A percentile compares a stretch with the other conserved stretches of the same genome.
These are phyloP conservation scores for Zelostemma sp. DNA, from an alignment of 1,140 invertebrate species.

Conservation along the genomic window DNA sequence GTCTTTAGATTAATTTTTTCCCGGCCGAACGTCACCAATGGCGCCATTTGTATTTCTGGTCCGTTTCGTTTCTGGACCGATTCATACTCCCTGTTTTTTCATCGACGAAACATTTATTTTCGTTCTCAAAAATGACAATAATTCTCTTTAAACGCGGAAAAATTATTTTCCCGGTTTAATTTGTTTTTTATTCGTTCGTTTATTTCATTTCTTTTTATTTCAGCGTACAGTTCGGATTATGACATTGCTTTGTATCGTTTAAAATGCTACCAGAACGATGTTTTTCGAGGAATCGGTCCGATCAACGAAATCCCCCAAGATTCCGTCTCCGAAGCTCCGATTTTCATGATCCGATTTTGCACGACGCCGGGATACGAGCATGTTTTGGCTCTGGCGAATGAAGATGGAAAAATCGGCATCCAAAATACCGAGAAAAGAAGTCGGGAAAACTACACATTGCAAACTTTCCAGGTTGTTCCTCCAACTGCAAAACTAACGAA, in stretches of 20 bases:
- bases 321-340: slow-evolving; percentile 56
- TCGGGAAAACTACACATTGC: slow-evolving; percentile 16
- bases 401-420: slow-evolving; percentile 82
- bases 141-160: too few species aligned
- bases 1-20: too few species aligned
- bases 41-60: too few species aligned
- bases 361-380: slow-evolving; percentile 73
- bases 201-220: slow-evolving; percentile 21
- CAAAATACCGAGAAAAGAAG: slow-evolving; percentile 68
- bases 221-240: slow-evolving; percentile 54
- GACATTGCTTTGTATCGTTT: slow-evolving; percentile 58
- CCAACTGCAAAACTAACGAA: too few species aligned
- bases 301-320: slow-evolving; percentile 44
- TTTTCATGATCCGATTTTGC: slow-evolving; percentile 69
- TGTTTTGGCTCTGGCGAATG: slow-evolving; percentile 84
- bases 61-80: too few species aligned
- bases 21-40: too few species aligned
- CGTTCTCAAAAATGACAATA: too few species aligned
- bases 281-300: slow-evolving; percentile 63
- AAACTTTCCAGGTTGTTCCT: neutral
- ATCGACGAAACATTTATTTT: too few species aligned
- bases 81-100: too few species aligned
- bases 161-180: slow-evolving; percentile 1
- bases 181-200: slow-evolving; percentile 2
- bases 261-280: slow-evolving; percentile 58